phyloP scores from a whole-genome alignment of 1,140 invertebrate genomes.

The Camponotus floridanus region DNA sequence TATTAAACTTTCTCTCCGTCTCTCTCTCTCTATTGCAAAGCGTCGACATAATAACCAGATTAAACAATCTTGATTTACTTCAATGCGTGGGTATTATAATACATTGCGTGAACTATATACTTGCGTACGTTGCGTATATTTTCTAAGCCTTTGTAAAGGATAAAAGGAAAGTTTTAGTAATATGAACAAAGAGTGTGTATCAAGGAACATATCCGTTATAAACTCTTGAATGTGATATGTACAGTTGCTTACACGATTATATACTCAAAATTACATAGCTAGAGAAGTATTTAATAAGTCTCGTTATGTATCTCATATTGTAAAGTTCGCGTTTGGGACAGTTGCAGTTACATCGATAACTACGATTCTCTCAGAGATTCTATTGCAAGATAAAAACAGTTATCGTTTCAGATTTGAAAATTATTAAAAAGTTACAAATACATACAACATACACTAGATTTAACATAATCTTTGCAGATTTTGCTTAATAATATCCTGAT shows the following conservation, averaged over 20 bases:
- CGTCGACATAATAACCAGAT: not conserved
- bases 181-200: not conserved
- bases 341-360: conserved; percentile 2
- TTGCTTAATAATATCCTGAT: not conserved
- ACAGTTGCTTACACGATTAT: not conserved
- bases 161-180: conserved; percentile 5
- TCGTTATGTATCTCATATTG: conserved; percentile 1
- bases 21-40: too few relatives aligned
- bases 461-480: not conserved
- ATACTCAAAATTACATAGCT: conserved; percentile 12
- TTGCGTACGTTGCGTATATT: not conserved
- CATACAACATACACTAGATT: not conserved
- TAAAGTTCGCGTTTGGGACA: not conserved
- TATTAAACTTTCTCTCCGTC: not conserved
- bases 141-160: conserved; percentile 21
- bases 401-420: not conserved
- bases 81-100: not conserved
- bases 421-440: not conserved
- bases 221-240: not conserved
- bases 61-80: not conserved
- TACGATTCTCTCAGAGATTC: not conserved
- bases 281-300: not conserved
- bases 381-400: not conserved
- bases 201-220: not conserved
- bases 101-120: not conserved